phyloP scores from a whole-genome alignment of 35 echinoderm and acorn worm genomes.

The Diadema setosum region DNA sequence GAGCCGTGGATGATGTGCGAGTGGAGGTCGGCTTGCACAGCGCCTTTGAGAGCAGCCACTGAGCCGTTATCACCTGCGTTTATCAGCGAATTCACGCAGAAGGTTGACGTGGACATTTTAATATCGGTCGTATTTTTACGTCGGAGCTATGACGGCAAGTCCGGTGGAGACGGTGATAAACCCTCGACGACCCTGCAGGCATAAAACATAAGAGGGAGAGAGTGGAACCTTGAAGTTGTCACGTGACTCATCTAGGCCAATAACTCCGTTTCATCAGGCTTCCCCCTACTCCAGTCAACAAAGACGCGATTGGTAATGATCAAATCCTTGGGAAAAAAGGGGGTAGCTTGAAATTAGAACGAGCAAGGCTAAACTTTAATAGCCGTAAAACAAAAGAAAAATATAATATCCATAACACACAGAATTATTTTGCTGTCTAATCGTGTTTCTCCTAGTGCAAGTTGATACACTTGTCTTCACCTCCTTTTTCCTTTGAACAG shows the following conservation, averaged over 20 bases:
- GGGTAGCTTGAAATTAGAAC: not conserved
- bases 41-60: conserved; percentile 48
- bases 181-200: conserved; percentile 70
- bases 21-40: conserved; percentile 35
- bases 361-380: not conserved
- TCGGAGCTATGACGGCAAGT: conserved; percentile 40
- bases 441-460: too few species aligned
- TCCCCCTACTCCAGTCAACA: not conserved
- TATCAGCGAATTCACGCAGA: conserved; percentile 89
- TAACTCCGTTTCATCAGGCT: not conserved
- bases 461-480: too few species aligned
- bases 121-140: conserved; percentile 86
- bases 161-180: conserved; percentile 59
- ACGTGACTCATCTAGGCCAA: conserved; percentile 48
- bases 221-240: conserved; percentile 3
- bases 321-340: not conserved
- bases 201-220: conserved; percentile 70
- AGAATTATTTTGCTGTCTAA: too few species aligned
- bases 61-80: conserved; percentile 50
- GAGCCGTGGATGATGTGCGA: not conserved
- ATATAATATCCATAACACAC: too few species aligned
- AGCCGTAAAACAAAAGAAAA: too few species aligned
- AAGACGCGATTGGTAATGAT: conserved; percentile 13
- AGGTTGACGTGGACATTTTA: conserved; percentile 85
- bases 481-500: too few species aligned